A percentile compares a stretch with the other conserved stretches of the same genome.
Evolutionary conservation across 2,888 invertebrate genomes (phyloP).

Genomic region (Drosophila suboccidentalis): DNA sequence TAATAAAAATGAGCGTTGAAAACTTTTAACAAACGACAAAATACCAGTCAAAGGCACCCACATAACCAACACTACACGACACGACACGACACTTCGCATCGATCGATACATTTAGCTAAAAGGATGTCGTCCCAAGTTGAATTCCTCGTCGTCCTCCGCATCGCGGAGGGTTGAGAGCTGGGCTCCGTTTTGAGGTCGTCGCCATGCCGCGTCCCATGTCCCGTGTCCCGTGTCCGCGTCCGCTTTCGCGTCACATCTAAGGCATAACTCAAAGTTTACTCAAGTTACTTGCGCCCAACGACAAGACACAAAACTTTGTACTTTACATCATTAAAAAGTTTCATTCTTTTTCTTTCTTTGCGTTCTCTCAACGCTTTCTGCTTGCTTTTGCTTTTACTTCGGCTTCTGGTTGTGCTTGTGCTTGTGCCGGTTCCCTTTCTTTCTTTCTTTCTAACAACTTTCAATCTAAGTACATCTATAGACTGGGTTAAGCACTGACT

Average conservation of each 20-base stretch:
- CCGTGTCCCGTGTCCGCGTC: constrained; percentile 15
- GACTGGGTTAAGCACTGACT: constrained; percentile 71
- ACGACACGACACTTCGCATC: constrained; percentile 27
- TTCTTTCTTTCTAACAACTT: constrained; percentile 41
- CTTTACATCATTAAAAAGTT: constrained; percentile 85
- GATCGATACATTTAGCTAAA: constrained; percentile 73
- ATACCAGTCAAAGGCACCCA: constrained; percentile 60
- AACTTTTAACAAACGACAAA: constrained; percentile 79
- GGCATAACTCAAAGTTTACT: constrained; percentile 81
- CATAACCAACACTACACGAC: constrained; percentile 14
- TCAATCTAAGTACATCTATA: constrained; percentile 61
- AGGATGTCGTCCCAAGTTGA: constrained; percentile 64
- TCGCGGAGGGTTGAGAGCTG: constrained; percentile 4
- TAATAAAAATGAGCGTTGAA: constrained; percentile 80
- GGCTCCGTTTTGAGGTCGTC: constrained; percentile 70
- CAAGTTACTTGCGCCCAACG: constrained; percentile 74
- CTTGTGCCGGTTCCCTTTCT: constrained; percentile 12
- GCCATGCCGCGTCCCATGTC: constrained; percentile 30
- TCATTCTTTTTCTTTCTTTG: constrained; percentile 72
- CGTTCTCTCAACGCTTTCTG: constrained; percentile 43
- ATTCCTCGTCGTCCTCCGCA: background rate
- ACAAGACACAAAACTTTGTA: constrained; percentile 83
- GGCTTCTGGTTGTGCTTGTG: constrained; percentile 16
- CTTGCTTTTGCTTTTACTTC: constrained; percentile 21
- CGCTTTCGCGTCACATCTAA: constrained; percentile 56